A percentile compares a stretch with the other conserved stretches of the same genome.
Evolutionary conservation across 2,888 invertebrate genomes (phyloP).

Genomic region (Tolmerus cingulatus): DNA sequence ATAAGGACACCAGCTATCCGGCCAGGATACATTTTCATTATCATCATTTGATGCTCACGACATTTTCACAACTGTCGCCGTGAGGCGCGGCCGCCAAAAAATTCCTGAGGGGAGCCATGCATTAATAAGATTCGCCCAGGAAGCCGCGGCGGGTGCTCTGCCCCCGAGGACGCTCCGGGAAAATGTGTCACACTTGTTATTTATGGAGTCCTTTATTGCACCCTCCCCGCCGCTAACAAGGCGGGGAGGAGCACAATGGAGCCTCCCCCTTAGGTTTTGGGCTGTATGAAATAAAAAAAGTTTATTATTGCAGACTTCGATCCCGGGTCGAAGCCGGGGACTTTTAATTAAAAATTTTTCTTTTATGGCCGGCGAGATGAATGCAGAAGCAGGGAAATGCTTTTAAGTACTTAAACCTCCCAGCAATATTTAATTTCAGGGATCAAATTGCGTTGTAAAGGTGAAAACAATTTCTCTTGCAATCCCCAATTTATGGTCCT

Average conservation of each 20-base stretch:
- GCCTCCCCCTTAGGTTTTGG: background rate
- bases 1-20: constrained; percentile 15
- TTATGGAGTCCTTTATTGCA: constrained; percentile 52
- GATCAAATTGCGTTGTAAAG: constrained; percentile 13
- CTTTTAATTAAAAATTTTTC: constrained; percentile 37
- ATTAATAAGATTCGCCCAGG: constrained; percentile 7
- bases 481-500: background rate
- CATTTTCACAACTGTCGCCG: constrained; percentile 36
- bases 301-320: constrained; percentile 32
- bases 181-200: constrained; percentile 53
- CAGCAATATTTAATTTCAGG: constrained; percentile 13
- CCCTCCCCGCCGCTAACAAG: constrained; percentile 46
- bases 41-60: constrained; percentile 42
- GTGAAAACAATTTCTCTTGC: constrained; percentile 27
- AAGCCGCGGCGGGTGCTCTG: background rate
- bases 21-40: constrained; percentile 41
- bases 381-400: background rate
- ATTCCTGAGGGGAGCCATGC: constrained; percentile 11
- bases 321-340: constrained; percentile 10
- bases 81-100: background rate
- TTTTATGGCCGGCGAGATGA: constrained; percentile 7
- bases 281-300: constrained; percentile 31
- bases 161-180: constrained; percentile 46
- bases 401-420: constrained; percentile 13
- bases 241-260: background rate